Base-by-base conservation (phyloP, 2,797 vertebrate genomes). In the Coreius guichenoti region DNA sequence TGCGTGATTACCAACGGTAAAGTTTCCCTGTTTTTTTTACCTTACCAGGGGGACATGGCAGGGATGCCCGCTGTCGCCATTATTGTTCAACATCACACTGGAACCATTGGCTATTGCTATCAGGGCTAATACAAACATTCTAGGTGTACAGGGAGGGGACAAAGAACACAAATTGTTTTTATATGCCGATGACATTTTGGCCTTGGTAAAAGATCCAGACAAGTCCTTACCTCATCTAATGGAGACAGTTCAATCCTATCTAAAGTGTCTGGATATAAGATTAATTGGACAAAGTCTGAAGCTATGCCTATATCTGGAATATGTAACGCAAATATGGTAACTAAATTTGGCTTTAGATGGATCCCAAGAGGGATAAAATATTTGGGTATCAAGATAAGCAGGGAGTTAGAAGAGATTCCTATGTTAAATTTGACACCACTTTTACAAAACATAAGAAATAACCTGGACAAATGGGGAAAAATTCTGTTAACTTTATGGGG, bases 401-500 rank as follows among this genome's bases (percentile, higher is more conserved):
- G n/a, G n/a, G n/a, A n/a, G n/a, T n/a, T n/a, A n/a, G n/a, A n/a
- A n/a, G n/a, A n/a, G n/a, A n/a, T n/a, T n/a, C n/a, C n/a, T n/a
- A n/a, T n/a, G n/a, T n/a, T n/a, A n/a, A n/a, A n/a, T n/a, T n/a
- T n/a, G n/a, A n/a, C n/a, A n/a, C n/a, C n/a, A n/a, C n/a, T n/a
- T n/a, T n/a, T n/a, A n/a, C n/a, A n/a, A n/a, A n/a, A n/a, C n/a
- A n/a, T n/a, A n/a, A n/a, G n/a, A n/a, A n/a, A n/a, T n/a, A n/a
- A n/a, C n/a, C n/a, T n/a, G n/a, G n/a, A n/a, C n/a, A n/a, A n/a
- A n/a, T n/a, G n/a, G n/a, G n/a, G 17, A 0, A 82, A 73, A 82
- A 31, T 79, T 23, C 65, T 45, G 3, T 31, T 89, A 12, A 79
- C 86, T 39, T n/a, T 87, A 39, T 86, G 69, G 80, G 61, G 47